Evolutionary conservation across 2,113 vertebrate species (phyloP).

Genomic region (Xerus inauris): DNA sequence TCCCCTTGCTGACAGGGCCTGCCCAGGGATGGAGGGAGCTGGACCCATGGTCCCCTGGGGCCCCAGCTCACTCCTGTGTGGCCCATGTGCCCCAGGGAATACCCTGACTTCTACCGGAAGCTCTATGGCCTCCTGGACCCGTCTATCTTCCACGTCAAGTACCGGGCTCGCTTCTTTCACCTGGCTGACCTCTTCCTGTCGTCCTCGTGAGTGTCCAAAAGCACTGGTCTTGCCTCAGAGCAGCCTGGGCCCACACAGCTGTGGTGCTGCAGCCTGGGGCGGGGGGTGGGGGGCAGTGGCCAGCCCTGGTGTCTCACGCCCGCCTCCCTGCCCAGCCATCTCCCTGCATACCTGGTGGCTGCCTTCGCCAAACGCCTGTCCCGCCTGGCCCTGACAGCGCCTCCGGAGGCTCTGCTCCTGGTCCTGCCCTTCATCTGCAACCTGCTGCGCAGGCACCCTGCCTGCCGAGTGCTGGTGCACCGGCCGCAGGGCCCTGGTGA

Average conservation of each 20-base stretch:
- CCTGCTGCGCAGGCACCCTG: slow-evolving; percentile 94
- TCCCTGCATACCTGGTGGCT: slow-evolving; percentile 95
- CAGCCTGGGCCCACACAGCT: background rate
- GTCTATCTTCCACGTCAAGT: slow-evolving; percentile 95
- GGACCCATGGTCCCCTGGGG: background rate
- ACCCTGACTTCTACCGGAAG: slow-evolving; percentile 97
- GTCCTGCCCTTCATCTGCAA: slow-evolving; percentile 96
- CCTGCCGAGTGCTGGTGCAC: slow-evolving; percentile 93
- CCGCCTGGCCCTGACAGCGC: slow-evolving; percentile 92
- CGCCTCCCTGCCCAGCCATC: slow-evolving; percentile 86
- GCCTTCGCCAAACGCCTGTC: slow-evolving; percentile 95
- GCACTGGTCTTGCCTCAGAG: no score
- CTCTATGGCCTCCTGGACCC: slow-evolving; percentile 95
- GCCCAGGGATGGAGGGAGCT: background rate
- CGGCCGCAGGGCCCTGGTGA: slow-evolving; percentile 84
- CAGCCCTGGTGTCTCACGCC: background rate
- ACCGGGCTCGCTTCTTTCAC: slow-evolving; percentile 96
- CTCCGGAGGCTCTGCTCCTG: slow-evolving; percentile 92
- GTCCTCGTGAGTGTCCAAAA: slow-evolving; percentile 90
- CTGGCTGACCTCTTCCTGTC: slow-evolving; percentile 94
- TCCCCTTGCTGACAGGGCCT: no score
- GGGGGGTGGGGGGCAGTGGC: background rate
- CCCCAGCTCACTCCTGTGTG: background rate
- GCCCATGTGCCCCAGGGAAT: slow-evolving; percentile 88
- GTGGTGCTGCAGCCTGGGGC: background rate